Evolutionary conservation across 2,888 invertebrate species (phyloP).

Genomic region (Chrysopilus asiliformis): DNA sequence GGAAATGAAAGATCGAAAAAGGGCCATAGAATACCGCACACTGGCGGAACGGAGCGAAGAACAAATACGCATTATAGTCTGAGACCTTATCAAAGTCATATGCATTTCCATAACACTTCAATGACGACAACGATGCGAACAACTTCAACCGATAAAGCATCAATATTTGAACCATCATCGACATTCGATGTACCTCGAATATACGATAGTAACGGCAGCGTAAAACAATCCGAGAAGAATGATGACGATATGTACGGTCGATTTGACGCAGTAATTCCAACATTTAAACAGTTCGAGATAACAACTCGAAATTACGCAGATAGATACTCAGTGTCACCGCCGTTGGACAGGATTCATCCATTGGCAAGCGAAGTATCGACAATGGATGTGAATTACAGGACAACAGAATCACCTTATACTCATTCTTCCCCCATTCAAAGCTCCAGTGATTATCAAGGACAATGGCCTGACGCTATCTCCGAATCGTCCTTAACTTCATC

Average conservation of each 20-base stretch:
- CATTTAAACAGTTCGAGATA: no score
- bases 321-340: background rate
- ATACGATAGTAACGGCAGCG: background rate
- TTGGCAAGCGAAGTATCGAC: background rate
- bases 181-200: background rate
- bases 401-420: background rate
- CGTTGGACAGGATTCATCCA: no score
- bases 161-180: background rate
- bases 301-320: background rate
- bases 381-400: background rate
- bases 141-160: background rate
- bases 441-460: no score
- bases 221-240: background rate
- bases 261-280: no score
- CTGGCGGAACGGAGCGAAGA: constrained; percentile 3
- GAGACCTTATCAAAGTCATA: constrained; percentile 3
- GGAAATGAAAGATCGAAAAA: constrained; percentile 8
- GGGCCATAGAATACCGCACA: constrained; percentile 4
- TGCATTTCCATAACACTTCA: background rate
- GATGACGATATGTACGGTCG: background rate
- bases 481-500: constrained; percentile 1
- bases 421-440: no score
- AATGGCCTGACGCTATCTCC: constrained; percentile 9
- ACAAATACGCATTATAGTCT: constrained; percentile 12
- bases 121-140: background rate